phyloP scores from a whole-genome alignment of 2,888 invertebrate species.

The Fissipunctia ypsillon region DNA sequence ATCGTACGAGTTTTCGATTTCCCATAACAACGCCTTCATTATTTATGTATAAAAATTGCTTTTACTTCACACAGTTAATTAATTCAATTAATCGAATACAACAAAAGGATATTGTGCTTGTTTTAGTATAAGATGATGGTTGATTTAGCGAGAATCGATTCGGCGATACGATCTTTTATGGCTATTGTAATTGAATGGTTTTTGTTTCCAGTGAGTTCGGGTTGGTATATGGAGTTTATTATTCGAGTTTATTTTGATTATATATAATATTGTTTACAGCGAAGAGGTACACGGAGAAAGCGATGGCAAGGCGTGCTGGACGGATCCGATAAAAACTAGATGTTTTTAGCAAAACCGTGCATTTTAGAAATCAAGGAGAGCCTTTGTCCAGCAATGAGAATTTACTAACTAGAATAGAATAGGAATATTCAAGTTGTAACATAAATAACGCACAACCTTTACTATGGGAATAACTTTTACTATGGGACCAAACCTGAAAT shows the following conservation, averaged over 20 bases:
- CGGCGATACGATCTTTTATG: conserved; percentile 56
- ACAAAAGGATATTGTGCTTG: conserved; percentile 36
- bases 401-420: background rate
- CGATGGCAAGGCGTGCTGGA: background rate
- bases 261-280: conserved; percentile 27
- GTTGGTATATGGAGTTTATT: conserved; percentile 39
- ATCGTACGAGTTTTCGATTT: conserved; percentile 49
- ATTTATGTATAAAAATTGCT: conserved; percentile 74
- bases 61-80: conserved; percentile 72
- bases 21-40: conserved; percentile 64
- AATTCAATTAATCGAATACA: conserved; percentile 65
- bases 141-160: conserved; percentile 54
- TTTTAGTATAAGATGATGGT: conserved; percentile 43
- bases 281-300: no score
- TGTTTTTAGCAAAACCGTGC: background rate
- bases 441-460: no score
- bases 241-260: conserved; percentile 51
- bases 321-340: background rate
- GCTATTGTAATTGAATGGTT: conserved; percentile 59
- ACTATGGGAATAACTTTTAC: no score
- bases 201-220: conserved; percentile 53
- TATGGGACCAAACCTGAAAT: no score
- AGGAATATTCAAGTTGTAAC: no score
- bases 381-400: background rate
- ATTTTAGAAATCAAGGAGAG: background rate